A percentile compares a stretch with the other conserved stretches of the same genome.
phyloP scores from a whole-genome alignment of 92 coral and sea anemone species.

The Pocillopora meandrina region DNA sequence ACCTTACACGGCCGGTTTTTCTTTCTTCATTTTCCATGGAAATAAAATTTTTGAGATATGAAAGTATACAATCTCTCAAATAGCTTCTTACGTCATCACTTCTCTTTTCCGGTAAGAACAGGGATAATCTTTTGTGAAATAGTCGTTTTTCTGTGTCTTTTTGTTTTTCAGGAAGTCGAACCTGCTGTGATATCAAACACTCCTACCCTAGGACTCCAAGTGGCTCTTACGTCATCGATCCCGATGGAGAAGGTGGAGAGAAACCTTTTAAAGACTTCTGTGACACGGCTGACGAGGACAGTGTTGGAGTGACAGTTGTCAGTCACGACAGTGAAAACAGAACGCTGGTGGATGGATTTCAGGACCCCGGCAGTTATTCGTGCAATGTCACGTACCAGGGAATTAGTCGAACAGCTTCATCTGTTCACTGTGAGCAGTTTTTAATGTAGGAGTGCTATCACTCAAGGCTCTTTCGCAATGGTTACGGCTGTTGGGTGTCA shows the following conservation, averaged over 20 bases:
- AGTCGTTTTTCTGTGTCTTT: too few species aligned
- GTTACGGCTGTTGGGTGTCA: constrained; percentile 38
- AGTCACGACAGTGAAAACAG: constrained; percentile 25
- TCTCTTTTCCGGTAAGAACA: neutral
- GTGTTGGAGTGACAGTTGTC: constrained; percentile 52
- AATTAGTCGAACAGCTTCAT: neutral
- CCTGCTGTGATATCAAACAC: neutral
- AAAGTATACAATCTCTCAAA: constrained; percentile 3
- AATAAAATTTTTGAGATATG: too few species aligned
- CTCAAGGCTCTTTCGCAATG: neutral
- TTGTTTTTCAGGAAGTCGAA: neutral
- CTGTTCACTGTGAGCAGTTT: constrained; percentile 49
- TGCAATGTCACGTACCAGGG: constrained; percentile 16
- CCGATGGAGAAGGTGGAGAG: constrained; percentile 19
- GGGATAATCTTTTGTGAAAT: too few species aligned
- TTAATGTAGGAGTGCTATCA: constrained; percentile 35
- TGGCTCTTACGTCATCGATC: constrained; percentile 13
- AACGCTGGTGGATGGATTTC: constrained; percentile 2
- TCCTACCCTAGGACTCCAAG: neutral
- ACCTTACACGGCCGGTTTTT: too few species aligned
- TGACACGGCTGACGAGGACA: constrained; percentile 47
- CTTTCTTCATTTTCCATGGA: too few species aligned
- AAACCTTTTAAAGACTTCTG: constrained; percentile 38
- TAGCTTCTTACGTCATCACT: neutral
- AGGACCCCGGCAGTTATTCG: neutral